Evolutionary conservation across 2,888 invertebrate species (phyloP), one percentile per base, ranked within the genome.

Genomic region (Erannis defoliaria): DNA sequence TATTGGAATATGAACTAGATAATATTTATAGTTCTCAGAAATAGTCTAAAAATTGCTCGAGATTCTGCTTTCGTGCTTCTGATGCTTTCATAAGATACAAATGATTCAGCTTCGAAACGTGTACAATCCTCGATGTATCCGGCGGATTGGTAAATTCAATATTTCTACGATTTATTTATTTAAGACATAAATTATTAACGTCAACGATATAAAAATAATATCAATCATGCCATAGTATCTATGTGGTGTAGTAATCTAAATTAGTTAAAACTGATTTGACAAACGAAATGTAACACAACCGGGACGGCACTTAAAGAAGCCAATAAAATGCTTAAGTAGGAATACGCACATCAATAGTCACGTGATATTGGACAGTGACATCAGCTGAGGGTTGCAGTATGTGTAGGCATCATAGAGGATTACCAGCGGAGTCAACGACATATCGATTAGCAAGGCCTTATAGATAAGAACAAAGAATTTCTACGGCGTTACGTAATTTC

Each of bases 1-100:
- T 89, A 88, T 86, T 84, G 80, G 75, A 85, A 79, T 82, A 84
- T 83, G 76, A 83, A 84, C 78, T 80, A 79, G 83, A 86, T 85
- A 83, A 85, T 87, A 90, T 89, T 90, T 90, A 90, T 89, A 81
- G 87, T 86, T 85, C 83, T 70, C 63, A 74, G 83, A 84, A 88
- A 85, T 74, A 81, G 82, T 86, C 82, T 86, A 85, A 87, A 89
- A 88, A 86, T 82, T 88, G 82, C 85, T 78, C 84, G 81, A 81
- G 80, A 79, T 79, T 80, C 84, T 75, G 68, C 58, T 68, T 73
- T 69, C 70, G 67, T 71, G 67, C 67, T 68, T 69, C 69, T 64
- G 67, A 68, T 66, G 68, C 65, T 72, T 69, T 67, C 71, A 67
- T 68, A 69, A 74, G 69, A 62, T 66, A 64, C 58, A 61, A 46